Base-by-base conservation (phyloP, 2,797 vertebrate species). In the Hozukius guyotensis region DNA sequence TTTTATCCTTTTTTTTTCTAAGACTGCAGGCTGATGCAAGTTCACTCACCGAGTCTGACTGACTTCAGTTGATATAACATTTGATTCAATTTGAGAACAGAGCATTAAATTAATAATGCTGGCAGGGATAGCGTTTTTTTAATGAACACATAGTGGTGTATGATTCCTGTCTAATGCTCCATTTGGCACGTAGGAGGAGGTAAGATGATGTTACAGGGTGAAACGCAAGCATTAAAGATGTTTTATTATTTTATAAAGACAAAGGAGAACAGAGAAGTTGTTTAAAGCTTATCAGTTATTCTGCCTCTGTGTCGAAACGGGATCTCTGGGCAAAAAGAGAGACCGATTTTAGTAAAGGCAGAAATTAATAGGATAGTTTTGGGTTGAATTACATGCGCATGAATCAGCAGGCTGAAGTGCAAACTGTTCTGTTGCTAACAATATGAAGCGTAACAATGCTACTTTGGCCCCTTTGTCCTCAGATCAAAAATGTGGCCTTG, bases 71-170 rank as follows among this genome's bases (percentile, higher is more conserved):
- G 63, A 82, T 80, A 29, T n/a, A 70, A 73, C 52, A 49, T 77
- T 83, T 85, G 72, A 87, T 87, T 87, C 27, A 60, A 72, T 88
- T 84, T 83, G 59, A 81, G 83, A 81, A 79, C 34, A 78, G 46
- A 74, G 75, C 56, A 71, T 72, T 88, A 34, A 85, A 84, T 83
- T 74, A 92, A 87, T 77, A 60, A 81, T 75, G 62, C 53, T 84
- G 87, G 83, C 82, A 76, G 60, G 25, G 31, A 68, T 4, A 46
- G 71, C 0, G 32, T 49, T 65, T 82, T 82, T 82, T 76, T 72
- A 80, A 85, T 79, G 79, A 86, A 80, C 75, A 78, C 78, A 62
- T 56, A 72, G 72, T 59, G 68, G 65, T 72, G 80, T 77, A 67
- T 70, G 72, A 79, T 75, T 82, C 70, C 72, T 66, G 24, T 79